Evolutionary conservation across 2,113 vertebrate species (phyloP), one percentile per base, ranked within the genome.

Genomic region (Zosterops japonicus): DNA sequence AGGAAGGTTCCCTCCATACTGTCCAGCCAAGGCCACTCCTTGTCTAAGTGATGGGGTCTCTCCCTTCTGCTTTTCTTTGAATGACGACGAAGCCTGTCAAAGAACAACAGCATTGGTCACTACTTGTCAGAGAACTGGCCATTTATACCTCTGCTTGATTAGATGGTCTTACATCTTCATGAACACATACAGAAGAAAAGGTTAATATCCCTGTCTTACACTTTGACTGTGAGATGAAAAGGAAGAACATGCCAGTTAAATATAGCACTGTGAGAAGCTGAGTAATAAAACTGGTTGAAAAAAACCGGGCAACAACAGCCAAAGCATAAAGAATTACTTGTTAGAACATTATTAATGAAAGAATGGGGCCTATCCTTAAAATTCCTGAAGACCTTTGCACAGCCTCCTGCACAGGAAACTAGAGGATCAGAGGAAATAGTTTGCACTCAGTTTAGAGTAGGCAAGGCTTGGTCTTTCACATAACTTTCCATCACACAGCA

Each of bases 11-110:
- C 98, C 98, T 79, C 98, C 96, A 14, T 99, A 98, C 91, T 99
- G 98, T 68, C 98, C 98, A 5, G 99, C 98, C 81, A 99, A 95
- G 46, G 98, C 96, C 33, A 98, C 96, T 72, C 98, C 98, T 92
- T 98, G 99, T 91, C 98, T 98, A 42, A 98, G 97, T 2, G 98
- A 97, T 27, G 97, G 97, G 14, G 97, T 96, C 36, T 99, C 98
- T 24, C 97, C 98, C 50, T 98, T 98, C 95, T 98, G 98, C 94
- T 98, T 98, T 83, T 99, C 99, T 96, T 98, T 99, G 93, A 99
- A 98, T 53, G 98, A 98, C 1, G 98, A 98, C 1, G 98, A 98
- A 97, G 98, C 98, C 99, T 99, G 97, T 63, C 87, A 65, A 95
- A 95, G 83, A 96, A 96, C 41, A 96, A 94, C 19, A 33, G 75